Conservation (phyloP, 2,888 invertebrate genomes). For the Drosophila borborema region DNA sequence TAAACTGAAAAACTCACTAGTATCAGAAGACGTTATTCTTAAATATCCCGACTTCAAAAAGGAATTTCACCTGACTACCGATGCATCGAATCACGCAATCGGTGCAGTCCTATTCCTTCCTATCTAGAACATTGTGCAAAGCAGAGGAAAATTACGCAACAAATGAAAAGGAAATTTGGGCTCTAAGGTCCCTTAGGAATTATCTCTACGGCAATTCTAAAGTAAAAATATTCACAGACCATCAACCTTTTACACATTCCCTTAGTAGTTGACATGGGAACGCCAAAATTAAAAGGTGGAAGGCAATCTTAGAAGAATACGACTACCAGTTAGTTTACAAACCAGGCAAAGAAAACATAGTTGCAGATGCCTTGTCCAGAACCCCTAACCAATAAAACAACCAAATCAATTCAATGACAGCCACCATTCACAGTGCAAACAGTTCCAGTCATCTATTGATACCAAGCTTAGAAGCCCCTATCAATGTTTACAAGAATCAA, state of each 20-base stretch:
- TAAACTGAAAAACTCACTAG: background rate
- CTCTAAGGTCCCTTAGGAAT: background rate
- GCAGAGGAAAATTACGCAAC: background rate
- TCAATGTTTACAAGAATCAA: too few relatives aligned
- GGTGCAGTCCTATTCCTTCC: background rate
- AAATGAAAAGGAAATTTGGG: background rate
- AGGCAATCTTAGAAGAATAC: too few relatives aligned
- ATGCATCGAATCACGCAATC: background rate
- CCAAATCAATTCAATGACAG: background rate
- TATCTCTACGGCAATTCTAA: background rate
- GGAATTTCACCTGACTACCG: background rate
- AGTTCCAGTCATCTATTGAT: too few relatives aligned
- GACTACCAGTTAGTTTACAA: too few relatives aligned
- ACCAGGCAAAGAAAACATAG: too few relatives aligned
- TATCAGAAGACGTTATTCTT: background rate
- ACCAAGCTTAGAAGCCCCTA: too few relatives aligned
- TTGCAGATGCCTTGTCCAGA: too few relatives aligned
- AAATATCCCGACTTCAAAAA: background rate
- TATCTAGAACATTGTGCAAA: background rate
- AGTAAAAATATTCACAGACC: too few relatives aligned
- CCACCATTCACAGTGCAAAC: too few relatives aligned
- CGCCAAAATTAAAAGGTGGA: too few relatives aligned
- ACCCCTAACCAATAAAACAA: background rate
- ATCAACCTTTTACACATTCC: too few relatives aligned
- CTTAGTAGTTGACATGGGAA: too few relatives aligned